Conservation (phyloP, 2,113 vertebrate genomes). For the Globicephala melas region DNA sequence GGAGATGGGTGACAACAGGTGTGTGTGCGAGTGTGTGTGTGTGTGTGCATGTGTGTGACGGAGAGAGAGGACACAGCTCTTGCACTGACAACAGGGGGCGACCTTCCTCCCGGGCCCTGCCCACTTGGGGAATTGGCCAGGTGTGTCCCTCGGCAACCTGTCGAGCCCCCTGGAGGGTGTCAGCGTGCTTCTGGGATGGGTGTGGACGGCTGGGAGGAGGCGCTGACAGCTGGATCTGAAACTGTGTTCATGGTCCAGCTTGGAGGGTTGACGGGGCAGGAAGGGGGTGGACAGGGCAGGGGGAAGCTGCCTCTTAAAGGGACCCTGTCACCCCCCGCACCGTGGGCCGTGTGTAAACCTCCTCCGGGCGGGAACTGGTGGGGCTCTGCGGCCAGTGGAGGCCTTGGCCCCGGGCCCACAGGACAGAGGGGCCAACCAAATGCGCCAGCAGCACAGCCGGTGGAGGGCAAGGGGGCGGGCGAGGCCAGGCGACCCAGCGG, state of each 20-base stretch:
- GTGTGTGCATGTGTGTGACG: not conserved
- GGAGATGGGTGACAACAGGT: not conserved
- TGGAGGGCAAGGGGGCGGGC: not conserved
- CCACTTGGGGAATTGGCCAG: not conserved
- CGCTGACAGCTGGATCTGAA: not conserved
- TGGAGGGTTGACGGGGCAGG: not conserved
- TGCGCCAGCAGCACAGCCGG: not conserved
- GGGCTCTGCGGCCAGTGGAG: not conserved
- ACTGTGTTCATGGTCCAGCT: not conserved
- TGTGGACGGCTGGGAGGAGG: not conserved
- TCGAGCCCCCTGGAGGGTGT: not conserved
- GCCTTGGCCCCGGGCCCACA: not conserved
- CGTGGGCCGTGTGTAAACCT: not conserved
- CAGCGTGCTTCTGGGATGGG: not conserved
- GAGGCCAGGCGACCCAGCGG: not conserved
- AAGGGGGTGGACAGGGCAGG: not conserved
- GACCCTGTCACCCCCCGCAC: not conserved
- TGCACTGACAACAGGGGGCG: not conserved
- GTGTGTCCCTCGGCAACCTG: not conserved
- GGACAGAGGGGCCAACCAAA: not conserved
- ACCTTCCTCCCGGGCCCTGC: not conserved
- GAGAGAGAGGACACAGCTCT: not conserved
- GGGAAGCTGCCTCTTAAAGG: slow-evolving; percentile 43
- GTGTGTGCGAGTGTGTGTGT: not conserved
- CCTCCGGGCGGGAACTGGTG: not conserved